Conservation (phyloP, 2,888 invertebrate species). For the Caenorhabditis wallacei region DNA sequence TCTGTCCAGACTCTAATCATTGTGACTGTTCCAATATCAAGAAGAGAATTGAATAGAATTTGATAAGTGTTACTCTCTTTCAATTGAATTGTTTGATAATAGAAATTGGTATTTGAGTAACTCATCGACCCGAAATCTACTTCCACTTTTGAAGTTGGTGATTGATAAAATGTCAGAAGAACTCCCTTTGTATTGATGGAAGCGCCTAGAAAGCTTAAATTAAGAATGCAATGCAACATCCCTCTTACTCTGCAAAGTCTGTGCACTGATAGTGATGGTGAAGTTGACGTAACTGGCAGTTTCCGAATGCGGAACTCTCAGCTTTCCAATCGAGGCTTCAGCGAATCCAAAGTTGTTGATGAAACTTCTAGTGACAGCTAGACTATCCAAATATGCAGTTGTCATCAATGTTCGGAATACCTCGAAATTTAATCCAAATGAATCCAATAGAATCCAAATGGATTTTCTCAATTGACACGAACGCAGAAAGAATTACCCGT, state of each 20-base stretch:
- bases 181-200: constrained; percentile 19
- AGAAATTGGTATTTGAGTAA: constrained; percentile 29
- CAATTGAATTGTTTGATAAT: constrained; percentile 25
- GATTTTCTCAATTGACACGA: constrained; percentile 32
- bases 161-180: constrained; percentile 4
- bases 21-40: neutral
- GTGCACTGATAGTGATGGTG: constrained; percentile 25
- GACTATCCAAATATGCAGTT: constrained; percentile 32
- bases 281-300: constrained; percentile 22
- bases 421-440: constrained; percentile 30
- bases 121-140: constrained; percentile 18
- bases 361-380: constrained; percentile 32
- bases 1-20: constrained; percentile 35
- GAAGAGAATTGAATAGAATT: neutral
- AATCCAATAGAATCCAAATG: constrained; percentile 43
- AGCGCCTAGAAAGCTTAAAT: constrained; percentile 13
- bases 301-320: constrained; percentile 37
- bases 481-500: constrained; percentile 16
- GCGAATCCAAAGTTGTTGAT: constrained; percentile 4
- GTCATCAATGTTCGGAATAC: constrained; percentile 14
- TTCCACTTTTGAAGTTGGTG: constrained; percentile 3
- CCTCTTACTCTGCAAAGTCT: constrained; percentile 7
- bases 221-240: neutral
- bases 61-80: constrained; percentile 15
- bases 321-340: constrained; percentile 17